Base-by-base conservation (phyloP, 2,888 invertebrate genomes). In the Agonopterix alstromeriana region DNA sequence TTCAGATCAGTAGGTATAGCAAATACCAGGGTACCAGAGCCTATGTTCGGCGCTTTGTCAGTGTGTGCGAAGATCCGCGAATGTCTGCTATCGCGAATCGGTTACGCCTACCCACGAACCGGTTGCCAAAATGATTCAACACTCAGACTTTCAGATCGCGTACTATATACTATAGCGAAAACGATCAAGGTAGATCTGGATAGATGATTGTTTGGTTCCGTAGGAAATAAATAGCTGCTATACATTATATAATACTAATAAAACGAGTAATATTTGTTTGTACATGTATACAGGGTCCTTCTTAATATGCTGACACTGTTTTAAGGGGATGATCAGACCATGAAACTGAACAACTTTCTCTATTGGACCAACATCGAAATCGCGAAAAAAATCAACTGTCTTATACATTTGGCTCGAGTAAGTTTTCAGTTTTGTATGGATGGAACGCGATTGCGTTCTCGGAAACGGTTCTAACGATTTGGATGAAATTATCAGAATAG, bases 111-210 rank as follows among this genome's bases (percentile, higher is more conserved):
- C 76, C 71, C 65, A 66, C 69, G 64, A 65, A 77, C 77, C 71
- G 70, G 73, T 79, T 80, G 82, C 83, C 79, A 85, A 84, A 83
- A 83, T 79, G 75, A 81, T 63, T 82, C 77, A 82, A 63, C 61
- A 57, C 50, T 56, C 57, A 27, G 27, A 27, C 27, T 27, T 27
- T 27, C 27, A 27, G 60, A 50, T 46, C 35, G 9, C 41, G 46
- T 40, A 42, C 27, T 3, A 35, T n/a, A 42, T 36, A 12, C n/a
- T 14, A 10, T 1, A 43, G 12, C 42, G 12, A 42, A 42, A 42
- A 42, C 8, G 12, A 11, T 11, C 42, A 42, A 42, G 42, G 10
- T 8, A 11, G 10, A 11, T 42, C 9, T 38, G 38, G n/a, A 38
- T 38, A n/a, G 11, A 8, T 7, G 11, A 12, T 8, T 5, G 42